phyloP scores from a whole-genome alignment of 1,140 invertebrate genomes.

The Monochamus saltuarius region DNA sequence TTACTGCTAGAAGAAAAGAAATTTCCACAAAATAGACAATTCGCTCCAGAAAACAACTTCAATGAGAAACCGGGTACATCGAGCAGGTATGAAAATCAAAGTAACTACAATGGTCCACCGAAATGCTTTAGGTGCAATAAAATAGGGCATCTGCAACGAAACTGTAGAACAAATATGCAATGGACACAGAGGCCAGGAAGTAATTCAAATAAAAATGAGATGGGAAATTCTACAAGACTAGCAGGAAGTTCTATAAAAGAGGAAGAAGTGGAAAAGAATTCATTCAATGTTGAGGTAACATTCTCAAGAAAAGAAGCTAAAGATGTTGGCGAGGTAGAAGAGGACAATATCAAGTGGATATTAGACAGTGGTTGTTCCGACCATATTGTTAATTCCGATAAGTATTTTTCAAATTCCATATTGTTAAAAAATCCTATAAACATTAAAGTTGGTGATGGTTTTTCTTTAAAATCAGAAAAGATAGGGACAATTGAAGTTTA shows the following conservation, averaged over 20 bases:
- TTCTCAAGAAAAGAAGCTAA: background rate
- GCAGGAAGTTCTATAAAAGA: background rate
- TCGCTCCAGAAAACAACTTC: too few relatives aligned
- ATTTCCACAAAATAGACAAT: too few relatives aligned
- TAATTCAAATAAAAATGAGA: background rate
- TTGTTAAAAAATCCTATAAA: constrained; percentile 33
- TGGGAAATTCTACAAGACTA: background rate
- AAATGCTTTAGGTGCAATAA: constrained; percentile 12
- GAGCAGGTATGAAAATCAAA: constrained; percentile 5
- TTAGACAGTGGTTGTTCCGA: constrained; percentile 49
- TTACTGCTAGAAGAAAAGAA: too few relatives aligned
- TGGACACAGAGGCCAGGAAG: background rate
- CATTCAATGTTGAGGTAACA: background rate
- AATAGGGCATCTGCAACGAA: background rate
- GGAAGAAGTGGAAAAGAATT: background rate
- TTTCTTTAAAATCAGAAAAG: constrained; percentile 40
- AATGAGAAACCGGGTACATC: too few relatives aligned
- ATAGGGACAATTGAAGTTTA: constrained; percentile 38
- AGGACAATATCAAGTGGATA: constrained; percentile 31
- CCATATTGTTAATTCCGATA: constrained; percentile 46
- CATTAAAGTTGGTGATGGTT: constrained; percentile 37
- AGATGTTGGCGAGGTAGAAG: background rate
- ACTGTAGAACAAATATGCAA: background rate
- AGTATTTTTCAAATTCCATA: constrained; percentile 41
- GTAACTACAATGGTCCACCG: constrained; percentile 2